Base-by-base conservation (phyloP, 2,113 vertebrate genomes). In the Sterna hirundo region DNA sequence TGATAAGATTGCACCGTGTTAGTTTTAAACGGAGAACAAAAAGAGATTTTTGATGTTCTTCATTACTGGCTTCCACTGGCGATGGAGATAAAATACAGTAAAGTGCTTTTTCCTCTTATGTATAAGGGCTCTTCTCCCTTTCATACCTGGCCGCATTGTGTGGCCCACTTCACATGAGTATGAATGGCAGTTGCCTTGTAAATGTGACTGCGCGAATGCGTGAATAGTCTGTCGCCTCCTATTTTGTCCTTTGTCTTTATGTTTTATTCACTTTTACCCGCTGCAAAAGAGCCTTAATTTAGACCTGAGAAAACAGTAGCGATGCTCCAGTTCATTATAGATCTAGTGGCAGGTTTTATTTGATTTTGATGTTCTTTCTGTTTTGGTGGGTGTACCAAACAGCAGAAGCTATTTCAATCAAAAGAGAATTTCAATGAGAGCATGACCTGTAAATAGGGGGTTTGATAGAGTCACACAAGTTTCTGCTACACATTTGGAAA, bases 191-290 rank as follows among this genome's bases (percentile, higher is more conserved):
- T 83, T 95, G 85, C 94, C 58, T 88, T 74, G 82, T 93, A 78
- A 86, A 81, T 75, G 71, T 71, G 89, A 15, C 70, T 72, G 78
- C 60, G 1, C 34, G 91, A 96, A 83, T 68, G 89, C 71, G 62
- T 88, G 89, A 96, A 88, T 27, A 94, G 78, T 46, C 81, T 89
- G 70, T 80, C 2, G 2, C 64, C 75, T 95, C 78, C 66, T 82
- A 5, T 91, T 93, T 79, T 97, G 77, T 91, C 86, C 95, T 86
- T 96, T 88, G 93, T 95, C 85, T 94, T 90, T 95, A 57, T 86
- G 51, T 91, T 96, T 95, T 85, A 81, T 75, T 95, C 93, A 88
- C 91, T 96, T 97, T 80, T 81, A 80, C 42, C 38, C 64, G 78
- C 75, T 52, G 71, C 55, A 80, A 64, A 88, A 86, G 60, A 86